Conservation (phyloP, 2,113 vertebrate species). For the Triplophysa rosa region DNA sequence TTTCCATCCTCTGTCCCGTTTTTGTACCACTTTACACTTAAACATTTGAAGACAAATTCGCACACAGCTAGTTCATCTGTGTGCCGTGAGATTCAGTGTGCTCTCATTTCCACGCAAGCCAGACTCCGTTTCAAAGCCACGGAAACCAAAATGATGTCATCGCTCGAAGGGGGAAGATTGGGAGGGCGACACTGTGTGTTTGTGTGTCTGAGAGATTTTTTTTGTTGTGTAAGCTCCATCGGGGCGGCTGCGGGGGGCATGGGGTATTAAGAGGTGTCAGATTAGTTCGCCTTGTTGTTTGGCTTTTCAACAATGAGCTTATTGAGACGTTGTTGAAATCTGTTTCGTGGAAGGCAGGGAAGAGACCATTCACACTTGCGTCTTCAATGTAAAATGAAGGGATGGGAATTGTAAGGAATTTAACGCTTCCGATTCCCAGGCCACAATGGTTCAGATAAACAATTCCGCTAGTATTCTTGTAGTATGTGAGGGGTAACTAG, state of each 20-base stretch:
- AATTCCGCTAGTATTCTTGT: too few species aligned
- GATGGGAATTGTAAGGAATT: too few species aligned
- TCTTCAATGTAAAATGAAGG: not conserved
- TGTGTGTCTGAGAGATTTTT: constrained; percentile 38
- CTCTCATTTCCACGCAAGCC: constrained; percentile 52
- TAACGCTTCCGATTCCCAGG: too few species aligned
- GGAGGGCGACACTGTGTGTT: constrained; percentile 47
- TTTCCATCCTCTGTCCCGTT: constrained; percentile 34
- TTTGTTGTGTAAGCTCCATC: constrained; percentile 24
- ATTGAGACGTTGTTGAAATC: constrained; percentile 44
- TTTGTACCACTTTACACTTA: constrained; percentile 52
- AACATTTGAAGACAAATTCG: constrained; percentile 67
- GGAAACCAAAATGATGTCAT: constrained; percentile 78
- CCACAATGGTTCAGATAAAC: too few species aligned
- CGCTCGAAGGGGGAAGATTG: constrained; percentile 60
- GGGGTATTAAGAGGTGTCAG: constrained; percentile 59
- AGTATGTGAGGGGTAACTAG: too few species aligned
- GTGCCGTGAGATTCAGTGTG: constrained; percentile 62
- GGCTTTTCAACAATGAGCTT: constrained; percentile 61
- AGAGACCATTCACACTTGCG: constrained; percentile 4
- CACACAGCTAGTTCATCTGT: constrained; percentile 67
- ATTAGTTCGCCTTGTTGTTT: constrained; percentile 59
- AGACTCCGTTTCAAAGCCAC: constrained; percentile 65
- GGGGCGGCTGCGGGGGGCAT: constrained; percentile 55
- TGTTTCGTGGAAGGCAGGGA: not conserved